These are phyloP conservation scores for Palythoa caribaeorum DNA, from an alignment of 92 coral and sea anemone species.

Conservation along the genomic window DNA sequence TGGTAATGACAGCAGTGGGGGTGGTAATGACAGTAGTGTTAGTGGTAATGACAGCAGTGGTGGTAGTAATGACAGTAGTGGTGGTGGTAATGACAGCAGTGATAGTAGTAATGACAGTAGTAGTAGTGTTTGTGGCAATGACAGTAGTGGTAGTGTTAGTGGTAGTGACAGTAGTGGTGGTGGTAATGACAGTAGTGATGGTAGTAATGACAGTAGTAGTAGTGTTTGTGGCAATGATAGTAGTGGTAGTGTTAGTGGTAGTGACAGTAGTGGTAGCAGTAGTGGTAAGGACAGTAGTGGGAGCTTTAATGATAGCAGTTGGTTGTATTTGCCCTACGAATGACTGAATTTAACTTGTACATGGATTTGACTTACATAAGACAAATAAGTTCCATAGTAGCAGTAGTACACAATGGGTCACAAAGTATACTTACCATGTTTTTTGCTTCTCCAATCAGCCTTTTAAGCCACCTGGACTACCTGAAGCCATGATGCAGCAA, in stretches of 20 bases:
- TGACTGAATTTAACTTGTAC: no score
- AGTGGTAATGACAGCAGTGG: background rate
- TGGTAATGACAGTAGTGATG: no score
- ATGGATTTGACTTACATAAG: no score
- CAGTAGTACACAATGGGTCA: no score
- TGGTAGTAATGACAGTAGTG: background rate
- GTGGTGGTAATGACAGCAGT: background rate
- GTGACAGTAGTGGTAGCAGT: no score
- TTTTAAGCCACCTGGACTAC: constrained; percentile 10
- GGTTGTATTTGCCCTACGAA: no score
- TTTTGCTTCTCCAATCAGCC: constrained; percentile 25
- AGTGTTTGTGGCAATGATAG: no score
- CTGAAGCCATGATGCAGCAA: constrained; percentile 1
- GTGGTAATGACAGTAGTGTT: background rate
- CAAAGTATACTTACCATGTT: background rate
- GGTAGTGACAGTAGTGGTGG: no score
- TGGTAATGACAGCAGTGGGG: background rate
- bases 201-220: background rate
- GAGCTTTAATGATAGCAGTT: no score
- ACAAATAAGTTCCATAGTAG: no score
- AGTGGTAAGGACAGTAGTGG: no score
- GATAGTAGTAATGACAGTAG: background rate
- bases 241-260: background rate
- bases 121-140: background rate
- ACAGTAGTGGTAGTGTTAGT: background rate